These are phyloP conservation scores for Zaprionus kolodkinae DNA, from an alignment of 1,140 invertebrate genomes.

Conservation along the genomic window DNA sequence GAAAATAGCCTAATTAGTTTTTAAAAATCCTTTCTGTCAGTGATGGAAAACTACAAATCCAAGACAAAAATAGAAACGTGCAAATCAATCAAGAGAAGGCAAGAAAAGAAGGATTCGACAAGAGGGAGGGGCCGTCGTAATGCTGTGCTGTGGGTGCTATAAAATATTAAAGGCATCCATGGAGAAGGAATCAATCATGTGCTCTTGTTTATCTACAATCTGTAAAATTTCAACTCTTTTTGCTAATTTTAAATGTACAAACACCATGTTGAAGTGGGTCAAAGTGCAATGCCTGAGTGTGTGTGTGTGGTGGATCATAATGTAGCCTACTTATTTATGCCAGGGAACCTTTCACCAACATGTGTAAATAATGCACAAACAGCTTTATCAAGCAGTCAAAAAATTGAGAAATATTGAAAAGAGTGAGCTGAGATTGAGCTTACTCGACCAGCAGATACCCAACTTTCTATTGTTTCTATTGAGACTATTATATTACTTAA, in stretches of 20 bases:
- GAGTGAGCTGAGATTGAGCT: background rate
- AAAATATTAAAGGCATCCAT: conserved; percentile 1
- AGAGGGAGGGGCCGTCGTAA: background rate
- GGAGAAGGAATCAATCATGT: conserved; percentile 13
- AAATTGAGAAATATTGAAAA: conserved; percentile 1
- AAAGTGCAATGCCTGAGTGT: conserved; percentile 14
- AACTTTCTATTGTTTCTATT: background rate
- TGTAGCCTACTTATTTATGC: background rate
- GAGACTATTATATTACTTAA: background rate
- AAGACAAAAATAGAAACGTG: background rate
- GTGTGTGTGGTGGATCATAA: background rate
- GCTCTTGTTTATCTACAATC: conserved; percentile 16
- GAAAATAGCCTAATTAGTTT: background rate
- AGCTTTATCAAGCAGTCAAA: conserved; percentile 2
- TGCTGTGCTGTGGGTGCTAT: background rate
- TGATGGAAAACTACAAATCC: conserved; percentile 6
- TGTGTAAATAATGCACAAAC: background rate
- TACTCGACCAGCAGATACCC: background rate
- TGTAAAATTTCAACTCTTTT: conserved; percentile 5
- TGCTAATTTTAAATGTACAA: conserved; percentile 25
- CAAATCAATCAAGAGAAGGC: conserved; percentile 7
- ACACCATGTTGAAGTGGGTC: conserved; percentile 15
- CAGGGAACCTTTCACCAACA: conserved; percentile 1
- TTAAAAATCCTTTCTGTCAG: background rate
- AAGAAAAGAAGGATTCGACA: background rate